phyloP scores from a whole-genome alignment of 2,113 vertebrate genomes.

The Eulemur macaco region DNA sequence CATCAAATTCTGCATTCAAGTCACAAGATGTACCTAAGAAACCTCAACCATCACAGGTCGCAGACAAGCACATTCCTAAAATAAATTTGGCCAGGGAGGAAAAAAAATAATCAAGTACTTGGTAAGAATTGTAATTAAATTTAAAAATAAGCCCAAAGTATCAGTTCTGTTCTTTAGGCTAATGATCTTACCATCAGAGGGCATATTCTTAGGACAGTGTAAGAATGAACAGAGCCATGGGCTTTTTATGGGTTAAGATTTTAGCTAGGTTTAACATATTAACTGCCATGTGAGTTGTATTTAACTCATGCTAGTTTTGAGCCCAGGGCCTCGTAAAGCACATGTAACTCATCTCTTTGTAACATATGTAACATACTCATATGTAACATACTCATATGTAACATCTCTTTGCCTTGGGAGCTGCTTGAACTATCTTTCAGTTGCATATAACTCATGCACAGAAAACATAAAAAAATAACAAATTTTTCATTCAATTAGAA shows the following conservation, averaged over 20 bases:
- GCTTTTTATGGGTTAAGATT: constrained; percentile 30
- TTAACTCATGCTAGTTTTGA: no score
- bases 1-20: constrained; percentile 36
- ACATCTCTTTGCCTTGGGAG: no score
- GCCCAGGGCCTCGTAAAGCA: no score
- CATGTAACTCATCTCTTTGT: no score
- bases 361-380: no score
- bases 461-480: no score
- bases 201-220: constrained; percentile 1
- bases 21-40: constrained; percentile 44
- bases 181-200: constrained; percentile 1
- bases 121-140: constrained; percentile 60
- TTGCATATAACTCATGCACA: no score
- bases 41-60: background rate
- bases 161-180: constrained; percentile 37
- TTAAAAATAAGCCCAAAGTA: constrained; percentile 21
- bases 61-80: constrained; percentile 44
- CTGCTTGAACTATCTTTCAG: no score
- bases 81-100: constrained; percentile 34
- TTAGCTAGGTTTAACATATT: background rate
- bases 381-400: no score
- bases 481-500: no score
- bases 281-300: no score
- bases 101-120: background rate
- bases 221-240: background rate